phyloP scores from a whole-genome alignment of 2,888 invertebrate species.

The Scrobipalpa atriplicella region DNA sequence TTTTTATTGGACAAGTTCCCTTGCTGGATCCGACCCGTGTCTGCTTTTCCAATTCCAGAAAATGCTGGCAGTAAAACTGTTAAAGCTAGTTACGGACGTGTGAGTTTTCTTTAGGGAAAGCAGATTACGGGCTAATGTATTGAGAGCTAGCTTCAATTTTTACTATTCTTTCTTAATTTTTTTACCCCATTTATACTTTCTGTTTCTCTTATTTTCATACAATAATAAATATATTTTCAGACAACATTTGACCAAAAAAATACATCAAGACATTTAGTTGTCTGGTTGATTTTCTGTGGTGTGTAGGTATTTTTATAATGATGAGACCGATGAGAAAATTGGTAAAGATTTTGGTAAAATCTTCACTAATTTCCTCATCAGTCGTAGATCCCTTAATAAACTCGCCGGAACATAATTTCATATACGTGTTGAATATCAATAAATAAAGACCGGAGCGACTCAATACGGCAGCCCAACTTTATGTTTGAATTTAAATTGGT shows the following conservation, averaged over 20 bases:
- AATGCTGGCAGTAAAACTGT: constrained; percentile 61
- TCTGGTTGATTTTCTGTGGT: no score
- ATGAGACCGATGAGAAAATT: no score
- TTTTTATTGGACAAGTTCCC: constrained; percentile 76
- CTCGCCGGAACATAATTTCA: constrained; percentile 31
- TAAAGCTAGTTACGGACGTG: background rate
- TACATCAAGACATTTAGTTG: no score
- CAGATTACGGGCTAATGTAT: background rate
- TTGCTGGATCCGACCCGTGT: constrained; percentile 63
- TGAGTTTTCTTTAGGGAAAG: background rate
- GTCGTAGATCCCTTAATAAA: constrained; percentile 18
- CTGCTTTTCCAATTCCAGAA: constrained; percentile 75
- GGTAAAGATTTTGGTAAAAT: background rate
- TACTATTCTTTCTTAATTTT: no score
- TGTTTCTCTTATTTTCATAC: no score
- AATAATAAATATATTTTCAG: no score
- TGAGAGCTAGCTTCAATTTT: no score
- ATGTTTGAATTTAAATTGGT: constrained; percentile 76
- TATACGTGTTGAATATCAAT: constrained; percentile 31
- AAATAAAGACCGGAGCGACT: constrained; percentile 44
- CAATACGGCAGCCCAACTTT: constrained; percentile 57
- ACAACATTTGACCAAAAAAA: no score
- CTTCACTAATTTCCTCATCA: background rate
- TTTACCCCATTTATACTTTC: no score
- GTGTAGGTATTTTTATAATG: no score